Evolutionary conservation across 2,888 invertebrate genomes (phyloP), one percentile per base, ranked within the genome.

Genomic region (Julus scandinavius): DNA sequence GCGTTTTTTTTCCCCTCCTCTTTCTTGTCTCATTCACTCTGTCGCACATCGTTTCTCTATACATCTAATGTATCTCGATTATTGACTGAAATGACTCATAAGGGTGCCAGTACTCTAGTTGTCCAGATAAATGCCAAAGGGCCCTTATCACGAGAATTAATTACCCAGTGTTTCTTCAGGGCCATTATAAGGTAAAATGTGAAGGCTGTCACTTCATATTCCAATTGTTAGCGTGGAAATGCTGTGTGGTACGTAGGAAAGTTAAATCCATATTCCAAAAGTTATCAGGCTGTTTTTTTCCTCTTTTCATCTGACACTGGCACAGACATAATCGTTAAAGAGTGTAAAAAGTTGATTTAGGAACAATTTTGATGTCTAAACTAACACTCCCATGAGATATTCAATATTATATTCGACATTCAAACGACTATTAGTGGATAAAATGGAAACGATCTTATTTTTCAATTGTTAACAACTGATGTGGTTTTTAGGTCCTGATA

Each of bases 91-190:
- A 63, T 63, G 63, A 63, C 15, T 63, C 20, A 63, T 63, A n/a
- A 15, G 63, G 63, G 63, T 63, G 63, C 15, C 63, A 54, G 63
- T 63, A 63, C 63, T 63, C 63, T n/a, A 63, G 63, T 63, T 63
- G 63, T n/a, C 63, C 63, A 63, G n/a, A 63, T 63, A 63, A 63
- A 63, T 63, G 20, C 63, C 9, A 63, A 63, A 63, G 9, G 11
- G 63, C 63, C 20, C 20, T 63, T 54, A 15, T 54, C 15, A 17
- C 3, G 54, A 54, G 5, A 54, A 54, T 54, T 54, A 54, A 13
- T 29, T 29, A 29, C 29, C 29, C 29, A 29, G 29, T 49, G 49
- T 49, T 11, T 11, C 49, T 49, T 6, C 49, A 49, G 49, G 49
- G 9, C 49, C 5, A 49, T 49, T 49, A 49, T 49, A 1, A 49